Conservation (phyloP, 2,888 invertebrate species). For the Eupithecia exiguata region DNA sequence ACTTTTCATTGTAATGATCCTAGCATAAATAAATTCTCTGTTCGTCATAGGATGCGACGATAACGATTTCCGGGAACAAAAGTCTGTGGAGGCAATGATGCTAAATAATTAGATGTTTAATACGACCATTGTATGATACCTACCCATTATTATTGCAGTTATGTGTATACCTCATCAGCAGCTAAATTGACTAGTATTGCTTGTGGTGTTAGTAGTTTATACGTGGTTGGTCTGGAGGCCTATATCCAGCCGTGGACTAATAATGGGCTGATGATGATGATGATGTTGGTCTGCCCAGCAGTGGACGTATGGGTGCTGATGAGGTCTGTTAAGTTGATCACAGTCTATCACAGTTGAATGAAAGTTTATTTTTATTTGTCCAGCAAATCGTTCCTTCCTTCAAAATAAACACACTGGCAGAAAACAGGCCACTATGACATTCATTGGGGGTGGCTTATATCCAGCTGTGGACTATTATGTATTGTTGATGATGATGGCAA, state of each 20-base stretch:
- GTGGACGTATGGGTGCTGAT: background rate
- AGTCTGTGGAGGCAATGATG: conserved; percentile 24
- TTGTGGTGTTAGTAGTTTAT: no score
- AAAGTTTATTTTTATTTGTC: no score
- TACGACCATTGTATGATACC: background rate
- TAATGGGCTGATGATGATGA: no score
- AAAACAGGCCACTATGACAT: no score
- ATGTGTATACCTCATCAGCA: background rate
- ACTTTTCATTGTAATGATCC: background rate
- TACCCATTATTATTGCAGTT: background rate
- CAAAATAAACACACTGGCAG: no score
- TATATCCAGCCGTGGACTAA: no score
- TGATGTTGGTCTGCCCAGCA: background rate
- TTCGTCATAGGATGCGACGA: conserved; percentile 38
- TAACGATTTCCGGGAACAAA: conserved; percentile 42
- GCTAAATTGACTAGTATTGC: background rate
- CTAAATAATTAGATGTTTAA: background rate
- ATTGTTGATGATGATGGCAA: no score
- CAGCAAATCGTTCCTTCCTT: no score
- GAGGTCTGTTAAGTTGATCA: no score
- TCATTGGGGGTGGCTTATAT: no score
- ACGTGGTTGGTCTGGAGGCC: no score
- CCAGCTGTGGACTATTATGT: no score
- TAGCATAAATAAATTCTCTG: conserved; percentile 39
- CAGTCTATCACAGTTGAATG: background rate